A percentile compares a stretch with the other conserved stretches of the same genome.
Conservation (phyloP, 2,113 vertebrate genomes). For the Microtus montanus region DNA sequence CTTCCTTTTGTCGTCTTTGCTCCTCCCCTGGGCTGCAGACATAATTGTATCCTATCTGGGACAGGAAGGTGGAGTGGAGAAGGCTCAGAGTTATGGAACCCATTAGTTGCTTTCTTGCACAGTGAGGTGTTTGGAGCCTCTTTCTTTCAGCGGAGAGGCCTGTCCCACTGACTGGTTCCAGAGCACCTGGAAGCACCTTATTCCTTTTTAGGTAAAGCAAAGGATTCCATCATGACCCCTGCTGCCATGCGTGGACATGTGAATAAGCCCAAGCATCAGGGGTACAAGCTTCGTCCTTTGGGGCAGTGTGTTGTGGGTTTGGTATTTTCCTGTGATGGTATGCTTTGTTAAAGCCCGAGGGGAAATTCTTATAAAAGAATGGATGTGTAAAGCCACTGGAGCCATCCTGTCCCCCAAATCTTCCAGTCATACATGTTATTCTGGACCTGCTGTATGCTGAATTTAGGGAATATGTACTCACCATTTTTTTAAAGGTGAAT, state of each 20-base stretch:
- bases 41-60: background rate
- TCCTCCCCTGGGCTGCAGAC: background rate
- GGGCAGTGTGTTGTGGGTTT: background rate
- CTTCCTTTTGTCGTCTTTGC: background rate
- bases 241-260: rapidly evolving
- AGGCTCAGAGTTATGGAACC: background rate
- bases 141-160: background rate
- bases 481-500: constrained; percentile 59
- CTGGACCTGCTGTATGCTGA: background rate
- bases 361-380: background rate
- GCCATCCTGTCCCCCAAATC: background rate
- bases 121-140: background rate
- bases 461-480: background rate
- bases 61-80: background rate
- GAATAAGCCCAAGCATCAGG: background rate
- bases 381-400: background rate
- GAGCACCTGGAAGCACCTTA: background rate
- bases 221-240: background rate
- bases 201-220: background rate
- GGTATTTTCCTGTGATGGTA: background rate
- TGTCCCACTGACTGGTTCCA: background rate
- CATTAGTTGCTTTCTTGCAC: background rate
- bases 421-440: background rate
- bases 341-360: background rate
- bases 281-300: background rate